A percentile compares a stretch with the other conserved stretches of the same genome.
Evolutionary conservation across 2,113 vertebrate species (phyloP).

Genomic region (Sterrhoptilus dennistouni): DNA sequence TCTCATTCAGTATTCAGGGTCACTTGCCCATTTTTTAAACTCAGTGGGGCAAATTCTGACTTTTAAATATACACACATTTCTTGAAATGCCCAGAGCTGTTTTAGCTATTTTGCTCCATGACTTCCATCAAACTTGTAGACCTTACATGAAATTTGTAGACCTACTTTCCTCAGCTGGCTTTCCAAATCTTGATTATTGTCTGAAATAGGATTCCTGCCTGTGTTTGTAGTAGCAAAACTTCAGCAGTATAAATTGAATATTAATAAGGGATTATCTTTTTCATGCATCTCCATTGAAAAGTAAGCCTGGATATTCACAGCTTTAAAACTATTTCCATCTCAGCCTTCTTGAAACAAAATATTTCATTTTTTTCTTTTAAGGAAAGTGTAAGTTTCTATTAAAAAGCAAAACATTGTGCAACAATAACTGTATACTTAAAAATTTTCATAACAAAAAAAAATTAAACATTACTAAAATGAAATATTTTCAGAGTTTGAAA

Average conservation of each 20-base stretch:
- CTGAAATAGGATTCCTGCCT: not conserved
- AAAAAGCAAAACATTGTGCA: not conserved
- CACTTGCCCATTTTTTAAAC: not conserved
- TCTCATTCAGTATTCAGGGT: not conserved
- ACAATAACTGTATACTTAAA: not conserved
- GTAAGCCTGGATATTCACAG: accelerated
- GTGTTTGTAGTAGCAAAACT: not conserved
- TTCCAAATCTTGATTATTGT: not conserved
- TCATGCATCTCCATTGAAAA: not conserved
- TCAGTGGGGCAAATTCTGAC: not conserved
- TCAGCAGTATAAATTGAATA: not conserved
- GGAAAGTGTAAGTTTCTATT: not conserved
- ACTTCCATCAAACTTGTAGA: not conserved
- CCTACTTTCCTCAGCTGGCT: not conserved
- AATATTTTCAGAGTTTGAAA: not conserved
- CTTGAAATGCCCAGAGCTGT: not conserved
- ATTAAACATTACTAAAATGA: not conserved
- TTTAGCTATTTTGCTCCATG: not conserved
- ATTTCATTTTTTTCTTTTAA: not conserved
- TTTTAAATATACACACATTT: not conserved
- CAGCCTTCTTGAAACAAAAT: not conserved
- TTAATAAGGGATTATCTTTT: not conserved
- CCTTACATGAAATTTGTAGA: not conserved
- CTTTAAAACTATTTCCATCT: not conserved
- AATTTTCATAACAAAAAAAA: not conserved